Percentiles rank a stretch among this genome's conserved stretches.
phyloP scores from a whole-genome alignment of 2,113 vertebrate species.

The Dipodomys ordii region DNA sequence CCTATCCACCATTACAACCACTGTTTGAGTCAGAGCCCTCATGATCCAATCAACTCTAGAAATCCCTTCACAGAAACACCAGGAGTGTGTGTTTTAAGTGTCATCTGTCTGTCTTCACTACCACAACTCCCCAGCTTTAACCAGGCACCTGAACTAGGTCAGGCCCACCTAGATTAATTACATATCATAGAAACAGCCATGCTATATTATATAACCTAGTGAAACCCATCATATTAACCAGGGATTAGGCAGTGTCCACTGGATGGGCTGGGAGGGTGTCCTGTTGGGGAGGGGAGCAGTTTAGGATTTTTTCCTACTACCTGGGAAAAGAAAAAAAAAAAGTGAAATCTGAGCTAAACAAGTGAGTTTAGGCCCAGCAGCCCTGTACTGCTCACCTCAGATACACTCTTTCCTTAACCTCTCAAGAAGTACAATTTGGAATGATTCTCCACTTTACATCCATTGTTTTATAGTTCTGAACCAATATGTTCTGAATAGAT shows the following conservation, averaged over 20 bases:
- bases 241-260: neutral
- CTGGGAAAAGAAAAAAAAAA: neutral
- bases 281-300: neutral
- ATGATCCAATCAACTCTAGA: neutral
- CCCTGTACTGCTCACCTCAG: neutral
- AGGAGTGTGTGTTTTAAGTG: neutral
- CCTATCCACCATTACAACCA: neutral
- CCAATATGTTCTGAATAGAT: neutral
- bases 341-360: neutral
- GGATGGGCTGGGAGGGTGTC: neutral
- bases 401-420: neutral
- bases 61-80: neutral
- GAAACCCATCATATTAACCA: neutral
- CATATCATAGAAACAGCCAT: neutral
- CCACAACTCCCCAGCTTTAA: neutral
- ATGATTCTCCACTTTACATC: neutral
- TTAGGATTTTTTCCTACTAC: neutral
- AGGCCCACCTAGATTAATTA: neutral
- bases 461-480: neutral
- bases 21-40: neutral
- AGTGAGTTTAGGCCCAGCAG: neutral
- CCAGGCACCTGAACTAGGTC: neutral
- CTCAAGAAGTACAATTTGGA: neutral
- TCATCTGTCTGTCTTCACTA: neutral
- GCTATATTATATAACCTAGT: neutral